Evolutionary conservation across 2,888 invertebrate species (phyloP).

Genomic region (Lepidochitona cinerea): DNA sequence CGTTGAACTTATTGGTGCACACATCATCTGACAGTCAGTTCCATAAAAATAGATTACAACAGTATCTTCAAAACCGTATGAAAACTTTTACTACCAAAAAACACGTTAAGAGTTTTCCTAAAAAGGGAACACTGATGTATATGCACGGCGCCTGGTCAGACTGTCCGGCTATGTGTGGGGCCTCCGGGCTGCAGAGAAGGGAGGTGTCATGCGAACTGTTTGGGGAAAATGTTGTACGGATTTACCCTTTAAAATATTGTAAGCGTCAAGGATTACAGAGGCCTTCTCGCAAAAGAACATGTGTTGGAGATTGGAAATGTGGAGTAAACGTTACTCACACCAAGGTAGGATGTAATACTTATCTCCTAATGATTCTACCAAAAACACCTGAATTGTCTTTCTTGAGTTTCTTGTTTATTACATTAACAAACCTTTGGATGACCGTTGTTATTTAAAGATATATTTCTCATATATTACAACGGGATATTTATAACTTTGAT

Average conservation of each 20-base stretch:
- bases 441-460: too few species aligned
- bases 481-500: too few species aligned
- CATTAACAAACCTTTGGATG: too few species aligned
- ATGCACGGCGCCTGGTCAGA: conserved; percentile 81
- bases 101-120: not conserved
- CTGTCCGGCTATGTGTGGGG: conserved; percentile 88
- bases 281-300: not conserved
- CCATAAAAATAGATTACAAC: not conserved
- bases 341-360: too few species aligned
- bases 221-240: conserved; percentile 78
- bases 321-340: not conserved
- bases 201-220: conserved; percentile 77
- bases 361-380: not conserved
- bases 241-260: conserved; percentile 36
- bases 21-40: not conserved
- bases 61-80: not conserved
- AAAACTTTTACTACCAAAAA: not conserved
- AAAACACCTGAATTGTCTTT: not conserved
- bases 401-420: too few species aligned
- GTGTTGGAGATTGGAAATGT: conserved; percentile 3
- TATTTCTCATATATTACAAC: too few species aligned
- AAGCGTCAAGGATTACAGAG: not conserved
- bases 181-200: conserved; percentile 82
- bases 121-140: not conserved
- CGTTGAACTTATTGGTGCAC: not conserved